Percentiles rank a stretch among this genome's conserved stretches.
These are phyloP conservation scores for Drosophila tristis DNA, from an alignment of 1,140 invertebrate species.

Conservation along the genomic window DNA sequence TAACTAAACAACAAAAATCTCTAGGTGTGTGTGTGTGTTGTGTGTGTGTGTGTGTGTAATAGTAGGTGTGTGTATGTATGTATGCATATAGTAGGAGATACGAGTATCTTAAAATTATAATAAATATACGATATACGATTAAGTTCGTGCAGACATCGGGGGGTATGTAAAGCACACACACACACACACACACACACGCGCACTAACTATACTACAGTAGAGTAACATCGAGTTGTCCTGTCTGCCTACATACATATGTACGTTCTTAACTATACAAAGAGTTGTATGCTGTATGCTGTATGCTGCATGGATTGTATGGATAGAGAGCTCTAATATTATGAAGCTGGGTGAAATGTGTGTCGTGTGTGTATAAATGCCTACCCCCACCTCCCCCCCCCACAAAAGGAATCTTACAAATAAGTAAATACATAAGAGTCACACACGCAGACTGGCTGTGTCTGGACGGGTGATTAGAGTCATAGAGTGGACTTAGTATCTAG, in stretches of 20 bases:
- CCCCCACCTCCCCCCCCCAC: too few species aligned
- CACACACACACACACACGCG: too few species aligned
- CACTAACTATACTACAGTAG: too few species aligned
- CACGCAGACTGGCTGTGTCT: neutral
- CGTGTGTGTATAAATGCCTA: neutral
- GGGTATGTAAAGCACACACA: constrained; percentile 8
- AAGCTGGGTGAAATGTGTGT: constrained; percentile 24
- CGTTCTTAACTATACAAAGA: constrained; percentile 45
- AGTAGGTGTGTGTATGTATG: neutral
- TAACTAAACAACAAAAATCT: constrained; percentile 34
- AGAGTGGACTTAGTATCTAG: constrained; percentile 9
- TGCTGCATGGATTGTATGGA: constrained; percentile 3
- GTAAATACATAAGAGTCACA: too few species aligned
- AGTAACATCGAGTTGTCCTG: too few species aligned
- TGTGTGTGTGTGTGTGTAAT: constrained; percentile 12
- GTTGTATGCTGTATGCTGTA: neutral
- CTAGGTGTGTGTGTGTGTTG: constrained; percentile 13
- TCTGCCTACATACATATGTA: too few species aligned
- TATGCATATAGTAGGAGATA: constrained; percentile 12
- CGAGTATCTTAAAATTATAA: constrained; percentile 41
- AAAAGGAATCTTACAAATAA: too few species aligned
- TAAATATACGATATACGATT: constrained; percentile 48
- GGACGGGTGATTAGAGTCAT: constrained; percentile 1
- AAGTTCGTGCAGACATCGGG: constrained; percentile 52
- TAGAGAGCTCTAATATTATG: neutral